Conservation (phyloP, 2,797 vertebrate species). For the Gymnopithys bicolor region DNA sequence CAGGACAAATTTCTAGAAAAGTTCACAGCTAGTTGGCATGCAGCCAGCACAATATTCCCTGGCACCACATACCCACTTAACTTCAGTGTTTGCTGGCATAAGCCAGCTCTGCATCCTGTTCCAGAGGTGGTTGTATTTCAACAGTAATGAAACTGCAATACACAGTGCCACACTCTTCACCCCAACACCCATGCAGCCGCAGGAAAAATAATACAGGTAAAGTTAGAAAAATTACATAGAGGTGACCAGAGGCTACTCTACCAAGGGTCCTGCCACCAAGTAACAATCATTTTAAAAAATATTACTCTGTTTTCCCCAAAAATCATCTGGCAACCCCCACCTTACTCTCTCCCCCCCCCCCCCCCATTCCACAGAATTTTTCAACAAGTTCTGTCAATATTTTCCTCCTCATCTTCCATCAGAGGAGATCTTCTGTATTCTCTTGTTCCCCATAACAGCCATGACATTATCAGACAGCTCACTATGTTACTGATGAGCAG, state of each 20-base stretch:
- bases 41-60: constrained; percentile 51
- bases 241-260: neutral
- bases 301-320: neutral
- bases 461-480: neutral
- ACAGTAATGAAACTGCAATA: constrained; percentile 49
- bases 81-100: constrained; percentile 40
- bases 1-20: constrained; percentile 44
- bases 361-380: neutral
- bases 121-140: constrained; percentile 48
- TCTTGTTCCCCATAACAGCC: neutral
- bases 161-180: constrained; percentile 14
- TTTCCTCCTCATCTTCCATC: neutral
- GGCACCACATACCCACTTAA: constrained; percentile 44
- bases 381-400: neutral
- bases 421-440: neutral
- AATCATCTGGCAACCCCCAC: neutral
- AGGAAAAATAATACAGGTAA: constrained; percentile 37
- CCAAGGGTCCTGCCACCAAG: neutral
- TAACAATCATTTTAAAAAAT: neutral
- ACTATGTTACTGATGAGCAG: neutral
- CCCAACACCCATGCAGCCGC: constrained; percentile 9
- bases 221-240: neutral
- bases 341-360: neutral
- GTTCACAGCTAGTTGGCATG: constrained; percentile 10
- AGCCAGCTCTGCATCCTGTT: constrained; percentile 40